These are phyloP conservation scores for Circaetus cinerascens DNA, from an alignment of 2,113 vertebrate genomes.

Conservation along the genomic window DNA sequence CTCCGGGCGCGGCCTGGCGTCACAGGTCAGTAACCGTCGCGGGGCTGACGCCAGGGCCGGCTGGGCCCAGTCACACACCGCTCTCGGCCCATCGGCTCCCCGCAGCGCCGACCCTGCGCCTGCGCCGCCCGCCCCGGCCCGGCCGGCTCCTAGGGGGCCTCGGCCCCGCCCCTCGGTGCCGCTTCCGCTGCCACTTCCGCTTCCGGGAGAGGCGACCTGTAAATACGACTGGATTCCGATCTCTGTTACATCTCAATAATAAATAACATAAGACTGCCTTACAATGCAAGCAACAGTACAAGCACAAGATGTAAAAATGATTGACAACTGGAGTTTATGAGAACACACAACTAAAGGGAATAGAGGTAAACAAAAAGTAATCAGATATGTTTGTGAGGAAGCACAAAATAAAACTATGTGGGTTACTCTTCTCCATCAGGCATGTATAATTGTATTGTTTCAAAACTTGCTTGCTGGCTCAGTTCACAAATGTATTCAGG, in stretches of 20 bases:
- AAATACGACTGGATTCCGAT: not conserved
- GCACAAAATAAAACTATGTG: not conserved
- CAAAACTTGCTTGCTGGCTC: not conserved
- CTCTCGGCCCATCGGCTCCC: not conserved
- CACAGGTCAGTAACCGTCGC: not conserved
- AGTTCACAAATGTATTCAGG: not conserved
- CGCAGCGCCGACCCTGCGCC: not conserved
- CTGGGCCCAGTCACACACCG: accelerated
- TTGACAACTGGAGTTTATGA: not conserved
- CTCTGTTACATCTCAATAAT: not conserved
- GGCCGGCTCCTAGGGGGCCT: too few relatives aligned
- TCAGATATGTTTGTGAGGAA: not conserved
- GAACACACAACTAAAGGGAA: not conserved
- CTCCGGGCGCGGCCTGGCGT: not conserved
- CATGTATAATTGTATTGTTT: not conserved
- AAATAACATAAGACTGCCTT: not conserved
- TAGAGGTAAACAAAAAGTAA: constrained; percentile 17
- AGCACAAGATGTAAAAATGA: constrained; percentile 29
- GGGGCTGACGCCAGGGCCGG: not conserved
- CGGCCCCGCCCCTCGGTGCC: too few relatives aligned
- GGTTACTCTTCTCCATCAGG: not conserved
- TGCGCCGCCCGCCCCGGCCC: too few relatives aligned
- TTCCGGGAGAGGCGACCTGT: constrained; percentile 8
- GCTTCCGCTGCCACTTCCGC: not conserved
- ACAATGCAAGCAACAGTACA: not conserved